Conservation (phyloP, 2,888 invertebrate genomes). For the Lutraria lutraria region DNA sequence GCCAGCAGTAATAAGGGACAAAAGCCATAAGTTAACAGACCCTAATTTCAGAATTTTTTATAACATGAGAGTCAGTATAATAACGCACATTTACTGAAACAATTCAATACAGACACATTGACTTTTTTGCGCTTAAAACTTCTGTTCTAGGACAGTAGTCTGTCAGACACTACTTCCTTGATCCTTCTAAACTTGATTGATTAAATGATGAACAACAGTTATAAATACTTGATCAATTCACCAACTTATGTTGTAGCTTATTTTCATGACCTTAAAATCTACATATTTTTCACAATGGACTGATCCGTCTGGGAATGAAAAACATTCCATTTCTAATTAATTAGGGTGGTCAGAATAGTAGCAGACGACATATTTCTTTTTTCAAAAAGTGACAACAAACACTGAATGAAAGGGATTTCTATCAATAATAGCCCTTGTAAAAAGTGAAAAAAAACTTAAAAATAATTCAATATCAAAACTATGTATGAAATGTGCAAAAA, state of each 20-base stretch:
- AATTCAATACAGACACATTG: neutral
- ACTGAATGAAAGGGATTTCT: neutral
- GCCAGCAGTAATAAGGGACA: no score
- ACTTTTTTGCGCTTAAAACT: neutral
- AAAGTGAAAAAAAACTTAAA: neutral
- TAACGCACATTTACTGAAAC: neutral
- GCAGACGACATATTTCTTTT: neutral
- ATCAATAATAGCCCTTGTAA: neutral
- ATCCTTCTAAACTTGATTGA: neutral
- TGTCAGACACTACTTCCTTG: neutral
- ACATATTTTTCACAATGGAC: constrained; percentile 1
- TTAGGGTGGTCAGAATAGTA: neutral
- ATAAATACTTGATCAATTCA: constrained; percentile 9
- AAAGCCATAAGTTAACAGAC: no score
- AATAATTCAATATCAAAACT: neutral
- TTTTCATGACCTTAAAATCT: neutral
- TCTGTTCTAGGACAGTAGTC: neutral
- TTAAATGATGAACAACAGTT: neutral
- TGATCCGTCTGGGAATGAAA: neutral
- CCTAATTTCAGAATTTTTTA: no score
- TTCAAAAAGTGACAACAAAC: neutral
- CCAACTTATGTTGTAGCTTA: neutral
- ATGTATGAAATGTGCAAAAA: neutral
- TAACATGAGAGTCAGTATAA: no score
- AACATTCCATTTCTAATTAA: constrained; percentile 6